Conservation (phyloP, 1,140 invertebrate species). For the Acromyrmex charruanus region DNA sequence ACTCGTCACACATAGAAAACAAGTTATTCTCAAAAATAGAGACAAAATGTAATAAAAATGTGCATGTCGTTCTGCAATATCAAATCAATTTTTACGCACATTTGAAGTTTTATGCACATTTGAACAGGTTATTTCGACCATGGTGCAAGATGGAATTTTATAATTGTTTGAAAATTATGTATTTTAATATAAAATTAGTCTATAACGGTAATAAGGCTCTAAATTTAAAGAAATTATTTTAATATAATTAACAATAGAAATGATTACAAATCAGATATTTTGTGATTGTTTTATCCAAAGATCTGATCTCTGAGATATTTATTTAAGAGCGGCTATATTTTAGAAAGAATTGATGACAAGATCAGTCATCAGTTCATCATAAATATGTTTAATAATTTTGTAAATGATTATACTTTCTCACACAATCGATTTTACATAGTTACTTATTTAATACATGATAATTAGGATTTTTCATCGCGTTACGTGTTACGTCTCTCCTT, state of each 20-base stretch:
- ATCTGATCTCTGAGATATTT: background rate
- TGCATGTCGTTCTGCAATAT: too few species aligned
- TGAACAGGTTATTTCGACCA: too few species aligned
- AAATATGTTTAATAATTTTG: background rate
- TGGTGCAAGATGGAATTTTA: too few species aligned
- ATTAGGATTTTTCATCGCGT: constrained; percentile 21
- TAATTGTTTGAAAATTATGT: too few species aligned
- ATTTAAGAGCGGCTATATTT: background rate
- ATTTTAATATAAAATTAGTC: too few species aligned
- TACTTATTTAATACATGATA: constrained; percentile 20
- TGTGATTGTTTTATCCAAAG: background rate
- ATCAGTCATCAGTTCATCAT: background rate
- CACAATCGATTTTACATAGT: constrained; percentile 2
- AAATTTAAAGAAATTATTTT: background rate
- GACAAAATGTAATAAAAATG: too few species aligned
- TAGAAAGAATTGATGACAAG: background rate
- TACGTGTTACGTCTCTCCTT: background rate
- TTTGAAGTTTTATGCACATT: too few species aligned
- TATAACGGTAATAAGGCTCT: too few species aligned
- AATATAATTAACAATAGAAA: constrained; percentile 6
- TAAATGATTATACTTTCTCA: background rate
- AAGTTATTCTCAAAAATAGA: too few species aligned
- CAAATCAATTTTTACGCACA: too few species aligned
- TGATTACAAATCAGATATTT: background rate
- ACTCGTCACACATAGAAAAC: too few species aligned